Evolutionary conservation across 2,888 invertebrate genomes (phyloP).

Genomic region (Oscheius myriophilus): DNA sequence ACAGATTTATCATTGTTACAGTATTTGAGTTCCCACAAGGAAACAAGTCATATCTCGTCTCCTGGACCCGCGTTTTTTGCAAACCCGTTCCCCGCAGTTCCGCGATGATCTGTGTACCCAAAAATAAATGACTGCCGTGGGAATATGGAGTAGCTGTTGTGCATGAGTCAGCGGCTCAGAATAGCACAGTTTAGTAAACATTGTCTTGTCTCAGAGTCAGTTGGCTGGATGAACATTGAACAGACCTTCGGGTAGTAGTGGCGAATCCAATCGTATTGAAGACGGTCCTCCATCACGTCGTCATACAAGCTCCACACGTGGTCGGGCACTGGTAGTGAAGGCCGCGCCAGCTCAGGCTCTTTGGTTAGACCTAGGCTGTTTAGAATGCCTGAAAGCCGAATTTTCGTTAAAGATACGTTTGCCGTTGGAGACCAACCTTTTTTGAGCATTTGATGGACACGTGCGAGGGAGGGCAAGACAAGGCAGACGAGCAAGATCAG

Average conservation of each 20-base stretch:
- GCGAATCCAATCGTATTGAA: conserved; percentile 54
- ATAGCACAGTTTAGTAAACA: too few species aligned
- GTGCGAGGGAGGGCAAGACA: conserved; percentile 20
- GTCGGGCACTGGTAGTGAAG: conserved; percentile 49
- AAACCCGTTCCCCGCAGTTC: too few species aligned
- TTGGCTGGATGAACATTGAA: neutral
- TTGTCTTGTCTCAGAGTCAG: too few species aligned
- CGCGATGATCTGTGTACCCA: too few species aligned
- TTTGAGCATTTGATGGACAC: conserved; percentile 26
- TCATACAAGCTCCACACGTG: conserved; percentile 64
- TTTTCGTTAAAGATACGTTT: neutral
- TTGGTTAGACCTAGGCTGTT: conserved; percentile 43
- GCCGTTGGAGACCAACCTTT: conserved; percentile 11
- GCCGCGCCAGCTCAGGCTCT: conserved; percentile 37
- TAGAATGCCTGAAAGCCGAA: conserved; percentile 33
- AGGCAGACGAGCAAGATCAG: conserved; percentile 30
- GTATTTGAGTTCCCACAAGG: too few species aligned
- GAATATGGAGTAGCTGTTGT: neutral
- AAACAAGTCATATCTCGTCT: too few species aligned
- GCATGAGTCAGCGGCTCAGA: too few species aligned
- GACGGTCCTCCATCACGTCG: conserved; percentile 41
- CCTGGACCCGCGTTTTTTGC: too few species aligned
- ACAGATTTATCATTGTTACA: too few species aligned
- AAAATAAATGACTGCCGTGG: neutral
- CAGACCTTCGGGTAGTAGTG: conserved; percentile 57